phyloP scores from a whole-genome alignment of 2,113 vertebrate genomes.

The Etia nguti region DNA sequence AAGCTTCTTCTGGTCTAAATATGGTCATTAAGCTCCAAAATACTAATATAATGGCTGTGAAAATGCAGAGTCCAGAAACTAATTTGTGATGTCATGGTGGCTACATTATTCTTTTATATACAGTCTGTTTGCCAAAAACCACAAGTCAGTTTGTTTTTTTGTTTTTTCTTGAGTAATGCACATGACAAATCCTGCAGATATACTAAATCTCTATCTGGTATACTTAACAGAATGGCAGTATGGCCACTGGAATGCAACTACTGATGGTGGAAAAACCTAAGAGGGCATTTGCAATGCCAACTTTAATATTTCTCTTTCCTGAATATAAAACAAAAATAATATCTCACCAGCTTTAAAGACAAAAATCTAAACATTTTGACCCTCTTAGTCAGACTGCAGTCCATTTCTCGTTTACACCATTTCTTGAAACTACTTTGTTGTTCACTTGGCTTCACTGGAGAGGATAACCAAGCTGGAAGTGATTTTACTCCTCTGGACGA shows the following conservation, averaged over 20 bases:
- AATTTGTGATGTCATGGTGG: background rate
- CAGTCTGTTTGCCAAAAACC: background rate
- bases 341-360: background rate
- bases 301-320: background rate
- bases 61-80: background rate
- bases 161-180: background rate
- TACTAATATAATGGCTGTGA: background rate
- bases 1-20: background rate
- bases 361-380: background rate
- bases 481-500: background rate
- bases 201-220: background rate
- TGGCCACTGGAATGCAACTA: background rate
- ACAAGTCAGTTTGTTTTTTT: background rate
- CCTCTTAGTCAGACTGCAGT: background rate
- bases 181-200: background rate
- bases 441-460: background rate
- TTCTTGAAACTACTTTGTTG: background rate
- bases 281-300: background rate
- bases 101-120: background rate
- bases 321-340: background rate
- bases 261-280: too few species aligned
- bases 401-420: background rate
- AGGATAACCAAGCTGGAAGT: background rate
- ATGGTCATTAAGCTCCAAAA: background rate
- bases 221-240: background rate